Evolutionary conservation across 2,888 invertebrate species (phyloP).

Genomic region (Brachyopa scutellaris): DNA sequence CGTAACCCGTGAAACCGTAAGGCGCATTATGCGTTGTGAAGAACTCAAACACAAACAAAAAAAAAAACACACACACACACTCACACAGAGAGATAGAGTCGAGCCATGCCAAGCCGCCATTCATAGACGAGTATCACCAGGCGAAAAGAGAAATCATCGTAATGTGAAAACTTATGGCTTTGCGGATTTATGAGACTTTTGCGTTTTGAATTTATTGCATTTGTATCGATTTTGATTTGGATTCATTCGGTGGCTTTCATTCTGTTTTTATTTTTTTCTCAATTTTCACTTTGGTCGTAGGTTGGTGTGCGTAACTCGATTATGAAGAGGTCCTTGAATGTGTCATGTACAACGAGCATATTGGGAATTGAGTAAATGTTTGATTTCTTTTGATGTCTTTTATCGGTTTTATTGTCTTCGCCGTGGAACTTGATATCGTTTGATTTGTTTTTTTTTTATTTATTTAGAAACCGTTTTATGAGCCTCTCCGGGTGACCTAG

Average conservation of each 20-base stretch:
- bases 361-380: slow-evolving; percentile 19
- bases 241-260: slow-evolving; percentile 27
- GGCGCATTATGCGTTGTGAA: slow-evolving; percentile 25
- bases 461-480: too few relatives aligned
- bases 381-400: slow-evolving; percentile 29
- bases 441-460: background rate
- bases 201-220: slow-evolving; percentile 70
- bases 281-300: slow-evolving; percentile 33
- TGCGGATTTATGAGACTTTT: slow-evolving; percentile 69
- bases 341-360: slow-evolving; percentile 34
- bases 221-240: slow-evolving; percentile 70
- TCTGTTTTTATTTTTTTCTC: slow-evolving; percentile 13
- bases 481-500: background rate
- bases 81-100: too few relatives aligned
- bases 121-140: slow-evolving; percentile 24
- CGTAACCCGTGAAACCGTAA: slow-evolving; percentile 24
- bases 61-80: background rate
- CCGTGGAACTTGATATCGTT: background rate
- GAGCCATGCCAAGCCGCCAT: too few relatives aligned
- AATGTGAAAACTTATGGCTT: slow-evolving; percentile 62
- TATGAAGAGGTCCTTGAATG: slow-evolving; percentile 11
- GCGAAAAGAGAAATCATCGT: slow-evolving; percentile 58
- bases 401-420: background rate
- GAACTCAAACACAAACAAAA: background rate
- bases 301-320: slow-evolving; percentile 12